Percentiles rank a stretch among this genome's conserved stretches.
Evolutionary conservation across 2,113 vertebrate genomes (phyloP).

Genomic region (Micronycteris hirsuta): DNA sequence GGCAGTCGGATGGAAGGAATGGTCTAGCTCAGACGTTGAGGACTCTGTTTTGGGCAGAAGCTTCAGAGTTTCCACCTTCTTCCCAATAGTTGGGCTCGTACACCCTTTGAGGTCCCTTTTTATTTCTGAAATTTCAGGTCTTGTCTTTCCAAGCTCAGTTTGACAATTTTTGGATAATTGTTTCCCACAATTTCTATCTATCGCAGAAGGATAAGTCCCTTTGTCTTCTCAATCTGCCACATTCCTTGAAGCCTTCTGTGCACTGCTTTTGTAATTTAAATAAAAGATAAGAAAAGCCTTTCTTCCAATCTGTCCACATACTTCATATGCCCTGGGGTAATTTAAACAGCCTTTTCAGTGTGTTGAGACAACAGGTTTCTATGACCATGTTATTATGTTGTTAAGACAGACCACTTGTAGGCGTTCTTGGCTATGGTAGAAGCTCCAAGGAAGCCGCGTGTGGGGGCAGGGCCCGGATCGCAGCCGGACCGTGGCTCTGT

Average conservation of each 20-base stretch:
- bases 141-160: background rate
- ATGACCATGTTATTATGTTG: background rate
- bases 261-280: background rate
- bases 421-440: background rate
- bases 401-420: background rate
- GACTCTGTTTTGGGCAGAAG: background rate
- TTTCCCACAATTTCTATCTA: background rate
- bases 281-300: background rate
- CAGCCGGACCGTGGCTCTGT: background rate
- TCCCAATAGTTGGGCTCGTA: background rate
- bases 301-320: background rate
- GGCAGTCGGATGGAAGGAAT: too few species aligned
- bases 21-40: background rate
- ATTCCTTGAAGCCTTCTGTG: background rate
- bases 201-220: background rate
- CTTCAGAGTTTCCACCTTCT: background rate
- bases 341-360: background rate
- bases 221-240: background rate
- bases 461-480: background rate
- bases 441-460: background rate
- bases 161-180: background rate
- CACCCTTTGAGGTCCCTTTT: background rate
- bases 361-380: constrained; percentile 18
- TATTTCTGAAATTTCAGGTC: background rate
- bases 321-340: background rate